Evolutionary conservation across 2,888 invertebrate species (phyloP).

Genomic region (Drosophila tripunctata): DNA sequence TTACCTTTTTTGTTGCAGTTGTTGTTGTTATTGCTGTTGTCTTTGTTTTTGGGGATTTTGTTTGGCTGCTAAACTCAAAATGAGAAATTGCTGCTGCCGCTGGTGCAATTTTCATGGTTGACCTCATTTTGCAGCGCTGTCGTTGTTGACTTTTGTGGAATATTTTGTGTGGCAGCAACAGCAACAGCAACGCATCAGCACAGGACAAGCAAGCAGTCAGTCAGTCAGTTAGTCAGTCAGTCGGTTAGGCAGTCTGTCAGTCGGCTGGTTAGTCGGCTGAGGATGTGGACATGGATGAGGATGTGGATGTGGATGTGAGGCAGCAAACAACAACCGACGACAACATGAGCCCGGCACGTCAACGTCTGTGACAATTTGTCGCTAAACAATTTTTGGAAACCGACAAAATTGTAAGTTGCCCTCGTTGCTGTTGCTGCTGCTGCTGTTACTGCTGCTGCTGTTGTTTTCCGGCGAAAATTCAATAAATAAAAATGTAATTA

Average conservation of each 20-base stretch:
- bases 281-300: slow-evolving; percentile 26
- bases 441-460: slow-evolving; percentile 32
- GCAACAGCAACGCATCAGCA: slow-evolving; percentile 55
- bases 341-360: slow-evolving; percentile 50
- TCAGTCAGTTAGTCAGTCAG: slow-evolving; percentile 13
- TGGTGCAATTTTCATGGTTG: slow-evolving; percentile 78
- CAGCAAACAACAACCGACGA: slow-evolving; percentile 19
- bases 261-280: slow-evolving; percentile 20
- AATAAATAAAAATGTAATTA: slow-evolving; percentile 78
- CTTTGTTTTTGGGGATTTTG: slow-evolving; percentile 40
- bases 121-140: slow-evolving; percentile 68
- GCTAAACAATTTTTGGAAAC: slow-evolving; percentile 68
- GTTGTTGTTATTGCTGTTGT: slow-evolving; percentile 31
- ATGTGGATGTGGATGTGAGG: slow-evolving; percentile 11
- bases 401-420: slow-evolving; percentile 48
- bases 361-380: slow-evolving; percentile 72
- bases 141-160: slow-evolving; percentile 76
- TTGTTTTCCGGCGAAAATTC: slow-evolving; percentile 57
- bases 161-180: slow-evolving; percentile 68
- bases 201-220: slow-evolving; percentile 32
- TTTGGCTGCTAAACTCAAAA: slow-evolving; percentile 71
- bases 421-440: slow-evolving; percentile 44
- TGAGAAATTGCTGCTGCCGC: slow-evolving; percentile 74
- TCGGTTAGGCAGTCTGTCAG: slow-evolving; percentile 11
- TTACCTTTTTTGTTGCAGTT: slow-evolving; percentile 19